Percentiles rank a stretch among this genome's conserved stretches.
These are phyloP conservation scores for Alviniconcha marisindica DNA, from an alignment of 1,140 invertebrate species.

Conservation along the genomic window DNA sequence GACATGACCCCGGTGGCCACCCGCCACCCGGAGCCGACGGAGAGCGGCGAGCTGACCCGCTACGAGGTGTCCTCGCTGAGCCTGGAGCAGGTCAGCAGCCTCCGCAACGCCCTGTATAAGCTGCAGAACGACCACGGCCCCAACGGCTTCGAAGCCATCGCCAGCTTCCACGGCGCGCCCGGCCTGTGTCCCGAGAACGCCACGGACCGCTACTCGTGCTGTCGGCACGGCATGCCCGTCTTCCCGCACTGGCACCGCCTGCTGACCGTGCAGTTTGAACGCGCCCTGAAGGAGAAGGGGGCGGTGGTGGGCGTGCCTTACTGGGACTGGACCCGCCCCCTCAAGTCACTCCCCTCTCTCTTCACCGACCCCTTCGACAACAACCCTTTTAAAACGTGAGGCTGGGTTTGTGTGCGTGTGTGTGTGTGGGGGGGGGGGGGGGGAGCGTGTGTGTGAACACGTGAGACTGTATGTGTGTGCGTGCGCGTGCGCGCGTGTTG, in stretches of 20 bases:
- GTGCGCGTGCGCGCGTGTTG: not conserved
- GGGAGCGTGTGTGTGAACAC: not conserved
- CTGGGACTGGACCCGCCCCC: conserved; percentile 51
- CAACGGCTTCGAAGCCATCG: conserved; percentile 49
- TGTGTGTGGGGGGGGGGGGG: not conserved
- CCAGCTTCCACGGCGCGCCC: conserved; percentile 49
- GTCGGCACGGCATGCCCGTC: conserved; percentile 50
- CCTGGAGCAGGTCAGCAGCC: conserved; percentile 17
- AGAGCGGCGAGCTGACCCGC: not conserved
- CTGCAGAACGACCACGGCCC: conserved; percentile 46
- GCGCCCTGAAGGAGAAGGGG: conserved; percentile 44
- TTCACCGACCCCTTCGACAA: conserved; percentile 18
- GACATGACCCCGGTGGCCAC: too few species aligned
- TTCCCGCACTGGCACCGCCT: conserved; percentile 57
- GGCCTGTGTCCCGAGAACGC: conserved; percentile 41
- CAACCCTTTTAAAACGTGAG: conserved; percentile 43
- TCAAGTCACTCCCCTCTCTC: conserved; percentile 33
- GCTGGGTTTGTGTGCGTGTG: not conserved
- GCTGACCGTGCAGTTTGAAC: conserved; percentile 50
- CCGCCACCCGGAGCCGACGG: not conserved
- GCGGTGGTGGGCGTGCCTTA: conserved; percentile 43
- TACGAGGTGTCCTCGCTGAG: not conserved
- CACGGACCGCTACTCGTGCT: conserved; percentile 42
- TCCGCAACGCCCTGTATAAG: conserved; percentile 46
- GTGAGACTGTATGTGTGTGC: conserved; percentile 51